A percentile compares a stretch with the other conserved stretches of the same genome.
These are phyloP conservation scores for Drosophila elegans DNA, from an alignment of 1,140 invertebrate genomes.

Conservation along the genomic window DNA sequence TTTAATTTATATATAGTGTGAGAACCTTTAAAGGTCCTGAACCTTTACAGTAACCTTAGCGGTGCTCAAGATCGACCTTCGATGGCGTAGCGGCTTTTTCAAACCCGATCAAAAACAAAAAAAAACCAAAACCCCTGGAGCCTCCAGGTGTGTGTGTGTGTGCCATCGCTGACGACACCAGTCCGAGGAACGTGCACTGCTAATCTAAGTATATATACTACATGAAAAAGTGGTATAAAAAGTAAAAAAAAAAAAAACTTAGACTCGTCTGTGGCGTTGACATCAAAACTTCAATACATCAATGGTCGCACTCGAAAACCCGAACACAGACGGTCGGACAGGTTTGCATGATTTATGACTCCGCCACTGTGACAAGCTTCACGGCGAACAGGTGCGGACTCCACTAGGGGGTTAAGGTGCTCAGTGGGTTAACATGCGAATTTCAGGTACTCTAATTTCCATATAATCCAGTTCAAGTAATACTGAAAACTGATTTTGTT, in stretches of 20 bases:
- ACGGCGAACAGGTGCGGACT: conserved; percentile 23
- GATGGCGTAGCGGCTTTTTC: conserved; percentile 19
- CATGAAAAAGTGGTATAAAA: background rate
- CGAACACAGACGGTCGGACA: background rate
- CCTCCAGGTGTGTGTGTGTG: conserved; percentile 10
- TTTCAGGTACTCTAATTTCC: background rate
- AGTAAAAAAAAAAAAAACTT: conserved; percentile 9
- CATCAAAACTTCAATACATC: conserved; percentile 36
- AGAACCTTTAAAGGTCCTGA: conserved; percentile 7
- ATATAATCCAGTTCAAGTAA: background rate
- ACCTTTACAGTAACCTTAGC: conserved; percentile 14
- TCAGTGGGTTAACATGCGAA: background rate
- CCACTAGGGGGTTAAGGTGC: background rate
- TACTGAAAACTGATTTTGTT: background rate
- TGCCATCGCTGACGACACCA: conserved; percentile 46
- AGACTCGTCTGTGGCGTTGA: conserved; percentile 43
- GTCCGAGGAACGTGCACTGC: conserved; percentile 42
- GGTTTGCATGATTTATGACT: conserved; percentile 41
- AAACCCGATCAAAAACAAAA: conserved; percentile 31
- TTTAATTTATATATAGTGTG: background rate
- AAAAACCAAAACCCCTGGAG: conserved; percentile 8
- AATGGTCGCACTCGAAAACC: conserved; percentile 6
- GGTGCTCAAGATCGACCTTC: conserved; percentile 31
- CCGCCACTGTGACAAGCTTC: conserved; percentile 9
- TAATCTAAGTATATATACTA: conserved; percentile 41